Evolutionary conservation across 2,797 vertebrate genomes (phyloP).

Genomic region (Avahi laniger): DNA sequence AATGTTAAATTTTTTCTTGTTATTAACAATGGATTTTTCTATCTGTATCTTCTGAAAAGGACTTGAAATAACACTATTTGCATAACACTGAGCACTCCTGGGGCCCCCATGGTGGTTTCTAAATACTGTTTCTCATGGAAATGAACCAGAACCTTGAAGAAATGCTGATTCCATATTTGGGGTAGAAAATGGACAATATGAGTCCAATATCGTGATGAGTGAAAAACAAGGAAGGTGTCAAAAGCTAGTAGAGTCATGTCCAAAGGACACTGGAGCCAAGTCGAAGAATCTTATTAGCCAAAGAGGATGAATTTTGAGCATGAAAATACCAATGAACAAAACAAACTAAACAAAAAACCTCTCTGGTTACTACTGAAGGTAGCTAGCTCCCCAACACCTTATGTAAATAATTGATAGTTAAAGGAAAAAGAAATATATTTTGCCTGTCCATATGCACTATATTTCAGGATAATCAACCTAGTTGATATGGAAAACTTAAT

Average conservation of each 20-base stretch:
- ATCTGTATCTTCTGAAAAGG: not conserved
- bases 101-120: not conserved
- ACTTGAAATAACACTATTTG: not conserved
- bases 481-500: not conserved
- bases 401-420: not conserved
- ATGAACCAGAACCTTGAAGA: not conserved
- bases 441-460: not conserved
- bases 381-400: not conserved
- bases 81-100: not conserved
- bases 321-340: not conserved
- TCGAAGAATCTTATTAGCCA: not conserved
- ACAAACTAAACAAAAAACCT: not conserved
- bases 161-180: not conserved
- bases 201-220: not conserved
- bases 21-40: not conserved
- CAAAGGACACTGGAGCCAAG: not conserved
- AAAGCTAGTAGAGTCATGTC: not conserved
- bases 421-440: not conserved
- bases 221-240: not conserved
- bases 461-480: not conserved
- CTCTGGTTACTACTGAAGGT: not conserved
- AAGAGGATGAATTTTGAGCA: not conserved
- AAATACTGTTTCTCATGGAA: not conserved
- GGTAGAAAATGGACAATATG: no score
- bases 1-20: not conserved